Conservation (phyloP, 2,888 invertebrate genomes). For the Lithophane leautieri region DNA sequence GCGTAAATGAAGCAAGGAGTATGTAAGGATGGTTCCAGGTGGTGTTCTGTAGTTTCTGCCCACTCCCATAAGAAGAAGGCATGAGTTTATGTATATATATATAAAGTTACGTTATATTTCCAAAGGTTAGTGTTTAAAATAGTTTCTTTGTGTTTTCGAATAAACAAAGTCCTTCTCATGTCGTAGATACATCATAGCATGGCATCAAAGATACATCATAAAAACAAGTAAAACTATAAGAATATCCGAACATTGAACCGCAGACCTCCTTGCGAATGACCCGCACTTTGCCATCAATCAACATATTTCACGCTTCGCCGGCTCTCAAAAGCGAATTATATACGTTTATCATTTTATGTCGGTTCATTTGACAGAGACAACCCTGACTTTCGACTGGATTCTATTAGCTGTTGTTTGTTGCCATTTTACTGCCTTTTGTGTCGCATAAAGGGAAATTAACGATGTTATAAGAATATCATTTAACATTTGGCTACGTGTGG, state of each 20-base stretch:
- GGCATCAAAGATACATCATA: constrained; percentile 38
- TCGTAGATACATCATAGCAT: too few relatives aligned
- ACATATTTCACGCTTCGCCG: constrained; percentile 67
- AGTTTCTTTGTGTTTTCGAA: constrained; percentile 17
- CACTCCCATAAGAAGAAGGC: too few relatives aligned
- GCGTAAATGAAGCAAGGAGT: background rate
- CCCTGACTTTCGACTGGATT: constrained; percentile 75
- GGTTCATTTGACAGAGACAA: constrained; percentile 53
- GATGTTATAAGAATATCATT: constrained; percentile 30
- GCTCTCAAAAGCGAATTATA: constrained; percentile 59
- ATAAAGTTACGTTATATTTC: background rate
- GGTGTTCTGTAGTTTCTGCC: too few relatives aligned
- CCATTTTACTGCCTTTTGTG: constrained; percentile 53
- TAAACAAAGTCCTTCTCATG: constrained; percentile 47
- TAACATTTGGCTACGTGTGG: constrained; percentile 18
- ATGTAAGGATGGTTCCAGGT: background rate
- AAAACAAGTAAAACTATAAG: constrained; percentile 55
- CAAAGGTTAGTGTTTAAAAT: background rate
- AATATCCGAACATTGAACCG: constrained; percentile 71
- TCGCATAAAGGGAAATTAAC: constrained; percentile 52
- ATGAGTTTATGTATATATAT: too few relatives aligned
- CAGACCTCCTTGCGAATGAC: constrained; percentile 64
- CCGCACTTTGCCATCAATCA: constrained; percentile 70
- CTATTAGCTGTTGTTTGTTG: constrained; percentile 52
- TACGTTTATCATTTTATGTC: constrained; percentile 56